Base-by-base conservation (phyloP, 1,140 invertebrate genomes). In the Varroa destructor region DNA sequence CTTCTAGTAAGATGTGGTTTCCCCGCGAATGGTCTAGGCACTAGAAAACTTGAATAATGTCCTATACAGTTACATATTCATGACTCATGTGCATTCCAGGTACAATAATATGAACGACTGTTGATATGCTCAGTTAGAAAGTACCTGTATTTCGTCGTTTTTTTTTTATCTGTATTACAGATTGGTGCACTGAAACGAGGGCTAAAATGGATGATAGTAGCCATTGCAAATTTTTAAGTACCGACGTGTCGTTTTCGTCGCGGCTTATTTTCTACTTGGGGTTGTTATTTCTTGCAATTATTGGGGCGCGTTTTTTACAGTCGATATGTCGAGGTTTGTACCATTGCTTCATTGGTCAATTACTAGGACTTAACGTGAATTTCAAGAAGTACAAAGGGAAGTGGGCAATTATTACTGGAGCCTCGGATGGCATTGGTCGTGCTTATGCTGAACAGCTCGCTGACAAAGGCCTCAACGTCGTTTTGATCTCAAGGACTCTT, bases 361-460 rank as follows among this genome's bases (percentile, higher is more conserved):
- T 67, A 14, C 36, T 67, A 5, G 61, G 61, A 4, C 61, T 1
- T 12, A 67, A 67, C 8, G 61, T 67, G 14, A 8, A 67, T 8
- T 67, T 67, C 37, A 67, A 67, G 8, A 67, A 25, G 61, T 67
- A 36, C 61, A 46, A 40, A 12, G 61, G 74, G 73, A 70, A 73
- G 58, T 70, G 71, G 5, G 74, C 82, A 85, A 89, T 95, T 72
- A 81, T 94, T 0, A 95, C 92, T 46, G 92, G 92, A 43, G 86
- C 88, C 0, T 94, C 92, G 4, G 91, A 94, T 83, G 92, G 92
- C 6, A 86, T 95, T 76, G 92, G 92, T n/a, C 90, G 89, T 80
- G 89, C 89, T 1, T 94, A 89, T 78, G 88, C 89, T 1, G 84
- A 86, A 55, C 78, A 89, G 87, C 78, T 96, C 71, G 93, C 92